These are phyloP conservation scores for Cichladusa arquata DNA, from an alignment of 2,113 vertebrate genomes.

Conservation along the genomic window DNA sequence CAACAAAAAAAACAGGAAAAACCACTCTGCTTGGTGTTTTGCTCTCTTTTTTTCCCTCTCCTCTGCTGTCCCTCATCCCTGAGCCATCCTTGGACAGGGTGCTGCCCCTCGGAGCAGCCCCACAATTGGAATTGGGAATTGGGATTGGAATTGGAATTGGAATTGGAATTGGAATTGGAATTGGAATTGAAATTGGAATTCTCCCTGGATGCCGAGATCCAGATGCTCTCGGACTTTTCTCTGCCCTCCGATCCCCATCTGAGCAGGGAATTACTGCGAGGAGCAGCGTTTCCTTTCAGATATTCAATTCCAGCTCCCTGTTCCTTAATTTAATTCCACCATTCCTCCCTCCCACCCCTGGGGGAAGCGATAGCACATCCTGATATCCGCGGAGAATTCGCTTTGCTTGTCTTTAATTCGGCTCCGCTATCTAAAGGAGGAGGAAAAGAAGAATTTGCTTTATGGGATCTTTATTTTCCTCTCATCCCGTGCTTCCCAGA, in stretches of 20 bases:
- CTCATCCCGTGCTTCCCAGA: fast-evolving
- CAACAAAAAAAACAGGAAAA: not conserved
- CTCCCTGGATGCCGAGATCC: not conserved
- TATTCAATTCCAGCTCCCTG: not conserved
- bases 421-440: not conserved
- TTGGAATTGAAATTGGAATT: not conserved
- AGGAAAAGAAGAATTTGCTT: not conserved
- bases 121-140: no score
- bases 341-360: not conserved
- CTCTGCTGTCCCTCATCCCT: not conserved
- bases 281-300: not conserved
- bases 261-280: not conserved
- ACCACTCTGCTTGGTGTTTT: not conserved
- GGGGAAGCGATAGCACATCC: not conserved
- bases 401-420: not conserved
- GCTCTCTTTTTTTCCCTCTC: fast-evolving
- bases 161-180: no score
- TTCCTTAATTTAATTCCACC: not conserved
- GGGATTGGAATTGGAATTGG: no score
- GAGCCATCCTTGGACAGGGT: fast-evolving
- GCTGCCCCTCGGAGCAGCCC: not conserved
- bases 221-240: not conserved
- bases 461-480: not conserved
- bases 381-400: not conserved
- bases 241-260: not conserved